These are phyloP conservation scores for Resseliella maxima DNA, from an alignment of 2,888 invertebrate species.

Conservation along the genomic window DNA sequence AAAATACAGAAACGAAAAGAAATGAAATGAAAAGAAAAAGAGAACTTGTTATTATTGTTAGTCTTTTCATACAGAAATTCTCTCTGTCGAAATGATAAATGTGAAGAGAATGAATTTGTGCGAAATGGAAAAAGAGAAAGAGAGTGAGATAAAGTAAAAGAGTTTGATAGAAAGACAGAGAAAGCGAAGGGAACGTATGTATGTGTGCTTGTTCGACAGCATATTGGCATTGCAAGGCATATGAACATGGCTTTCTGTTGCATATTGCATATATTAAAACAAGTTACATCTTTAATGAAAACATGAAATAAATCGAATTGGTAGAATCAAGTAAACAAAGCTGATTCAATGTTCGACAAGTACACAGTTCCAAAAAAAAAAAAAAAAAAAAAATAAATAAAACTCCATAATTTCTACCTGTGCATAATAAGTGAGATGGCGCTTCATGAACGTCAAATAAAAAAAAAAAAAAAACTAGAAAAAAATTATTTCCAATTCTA, in stretches of 20 bases:
- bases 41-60: conserved; percentile 12
- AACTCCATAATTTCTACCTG: no score
- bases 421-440: no score
- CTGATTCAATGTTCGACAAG: conserved; percentile 30
- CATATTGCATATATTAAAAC: conserved; percentile 44
- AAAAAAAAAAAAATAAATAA: no score
- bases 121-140: neutral
- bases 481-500: no score
- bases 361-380: no score
- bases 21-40: conserved; percentile 10
- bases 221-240: neutral
- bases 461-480: no score
- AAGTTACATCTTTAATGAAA: conserved; percentile 47
- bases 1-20: neutral
- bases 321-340: conserved; percentile 44
- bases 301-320: conserved; percentile 48
- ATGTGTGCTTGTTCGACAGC: no score
- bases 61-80: conserved; percentile 25
- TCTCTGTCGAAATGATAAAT: conserved; percentile 51
- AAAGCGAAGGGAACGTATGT: neutral
- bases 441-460: no score
- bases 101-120: conserved; percentile 14
- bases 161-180: neutral
- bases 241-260: neutral
- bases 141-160: neutral